Evolutionary conservation across 2,797 vertebrate genomes (phyloP).

Genomic region (Onychomys arenicola): DNA sequence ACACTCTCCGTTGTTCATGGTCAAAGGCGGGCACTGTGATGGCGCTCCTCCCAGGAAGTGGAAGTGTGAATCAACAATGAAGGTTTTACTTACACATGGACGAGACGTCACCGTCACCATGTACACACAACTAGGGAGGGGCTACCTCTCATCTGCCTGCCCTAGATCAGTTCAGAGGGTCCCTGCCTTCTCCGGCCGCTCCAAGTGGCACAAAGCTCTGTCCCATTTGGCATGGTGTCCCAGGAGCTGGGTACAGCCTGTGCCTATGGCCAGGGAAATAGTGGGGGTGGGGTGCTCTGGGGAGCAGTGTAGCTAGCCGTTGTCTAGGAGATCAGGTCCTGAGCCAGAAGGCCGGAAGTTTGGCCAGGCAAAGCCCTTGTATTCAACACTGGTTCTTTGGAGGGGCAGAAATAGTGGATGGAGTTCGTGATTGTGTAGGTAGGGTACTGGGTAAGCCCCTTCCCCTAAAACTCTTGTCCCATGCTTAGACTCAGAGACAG

Average conservation of each 20-base stretch:
- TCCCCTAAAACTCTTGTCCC: neutral
- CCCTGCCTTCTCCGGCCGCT: constrained; percentile 6
- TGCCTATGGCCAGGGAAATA: constrained; percentile 75
- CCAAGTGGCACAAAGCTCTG: constrained; percentile 71
- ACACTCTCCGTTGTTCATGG: constrained; percentile 74
- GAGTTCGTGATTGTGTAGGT: neutral
- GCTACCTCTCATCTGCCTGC: neutral
- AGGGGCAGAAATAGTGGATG: constrained; percentile 37
- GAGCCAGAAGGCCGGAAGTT: constrained; percentile 77
- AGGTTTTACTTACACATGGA: constrained; percentile 57
- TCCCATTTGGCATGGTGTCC: constrained; percentile 76
- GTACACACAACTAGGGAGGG: neutral
- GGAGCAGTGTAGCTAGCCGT: constrained; percentile 76
- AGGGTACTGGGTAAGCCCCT: neutral
- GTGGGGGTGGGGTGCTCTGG: constrained; percentile 75
- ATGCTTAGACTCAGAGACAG: neutral
- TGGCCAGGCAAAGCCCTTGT: constrained; percentile 75
- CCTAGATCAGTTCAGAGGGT: constrained; percentile 68
- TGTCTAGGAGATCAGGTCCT: constrained; percentile 77
- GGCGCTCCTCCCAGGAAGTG: constrained; percentile 74
- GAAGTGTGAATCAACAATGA: neutral
- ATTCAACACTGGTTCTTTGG: constrained; percentile 51
- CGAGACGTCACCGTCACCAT: neutral
- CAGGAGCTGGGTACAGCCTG: constrained; percentile 80
- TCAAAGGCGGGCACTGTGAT: constrained; percentile 19